Evolutionary conservation across 2,888 invertebrate species (phyloP), one percentile per base, ranked within the genome.

Genomic region (Brachyptera putata): DNA sequence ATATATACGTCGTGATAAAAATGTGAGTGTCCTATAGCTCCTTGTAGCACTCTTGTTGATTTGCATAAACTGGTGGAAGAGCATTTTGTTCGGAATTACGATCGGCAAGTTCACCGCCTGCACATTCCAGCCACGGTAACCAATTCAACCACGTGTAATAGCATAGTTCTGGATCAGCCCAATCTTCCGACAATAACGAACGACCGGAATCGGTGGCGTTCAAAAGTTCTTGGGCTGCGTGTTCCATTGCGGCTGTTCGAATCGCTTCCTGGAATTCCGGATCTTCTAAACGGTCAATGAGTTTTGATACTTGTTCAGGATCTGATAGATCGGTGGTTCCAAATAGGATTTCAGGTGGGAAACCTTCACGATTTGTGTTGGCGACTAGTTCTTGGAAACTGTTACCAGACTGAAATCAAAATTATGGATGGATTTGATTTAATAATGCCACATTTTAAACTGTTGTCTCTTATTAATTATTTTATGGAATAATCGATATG

Each of bases 101-200:
- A n/a, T n/a, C n/a, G n/a, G n/a, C n/a, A n/a, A n/a, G n/a, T n/a
- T n/a, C n/a, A n/a, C n/a, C n/a, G n/a, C n/a, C 11, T n/a, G 14
- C 9, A 39, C 46, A 46, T 13, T 46, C 46, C 22, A 46, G 22
- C 46, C 46, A 46, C 22, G 46, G 46, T 24, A 46, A 24, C 46
- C 46, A 46, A 21, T 24, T 22, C 1, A 46, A 24, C 46, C 46
- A 46, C 4, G 46, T 4, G 46, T 46, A 46, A 4, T n/a, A 13
- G 24, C 46, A 46, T 5, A 22, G n/a, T 1, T 9, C 3, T 3
- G 46, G 46, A n/a, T 46, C 46, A 4, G 21, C 46, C 46, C 46
- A 46, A 5, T 21, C 21, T n/a, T 46, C 46, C 5, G 46, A 4
- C 4, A 22, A n/a, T n/a, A 46, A 11, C 24, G 21, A 21, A 2